Base-by-base conservation (phyloP, 1,140 invertebrate genomes). In the Cecropterus lyciades region DNA sequence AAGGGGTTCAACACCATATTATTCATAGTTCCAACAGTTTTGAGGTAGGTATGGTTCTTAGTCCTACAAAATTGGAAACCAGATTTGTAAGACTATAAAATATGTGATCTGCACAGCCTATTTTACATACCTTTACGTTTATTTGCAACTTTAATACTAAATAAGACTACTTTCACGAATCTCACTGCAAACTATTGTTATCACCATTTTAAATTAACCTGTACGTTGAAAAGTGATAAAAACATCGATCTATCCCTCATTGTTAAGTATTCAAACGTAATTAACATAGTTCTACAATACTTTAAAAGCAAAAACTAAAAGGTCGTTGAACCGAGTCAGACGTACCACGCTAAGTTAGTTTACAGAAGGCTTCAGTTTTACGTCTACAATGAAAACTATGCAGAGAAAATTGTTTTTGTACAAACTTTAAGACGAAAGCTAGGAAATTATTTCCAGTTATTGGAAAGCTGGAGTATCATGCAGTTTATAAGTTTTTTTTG, bases 391-490 rank as follows among this genome's bases (percentile, higher is more conserved):
- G n/a, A n/a, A 60, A 43, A 20, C 45, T 57, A 20, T 57, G 45
- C 43, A 33, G 11, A 49, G 43, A 40, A 49, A 48, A 16, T 11
- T 48, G 46, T 60, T 59, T 60, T 55, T 30, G 20, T 43, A 13
- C 24, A 33, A 59, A 59, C 57, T 60, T 60, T 46, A 14, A 60
- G 45, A 49, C 15, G 57, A 60, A 60, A 60, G 57, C 57, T 37
- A 60, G 57, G 57, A 60, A 60, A 60, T 60, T 60, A 24, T 46
- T 60, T 48, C 57, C 57, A 60, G 57, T 37, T 33, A 60, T 60
- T 60, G 57, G 57, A 60, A 60, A 60, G 57, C 27, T 10, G 30
- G 27, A 15, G 30, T 59, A 30, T 51, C 52, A 59, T 52, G 49
- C n/a, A n/a, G n/a, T n/a, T n/a, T n/a, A 56, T 56, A 60, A 52